Evolutionary conservation across 2,888 invertebrate species (phyloP), one percentile per base, ranked within the genome.

Genomic region (Scaptomyza parva): DNA sequence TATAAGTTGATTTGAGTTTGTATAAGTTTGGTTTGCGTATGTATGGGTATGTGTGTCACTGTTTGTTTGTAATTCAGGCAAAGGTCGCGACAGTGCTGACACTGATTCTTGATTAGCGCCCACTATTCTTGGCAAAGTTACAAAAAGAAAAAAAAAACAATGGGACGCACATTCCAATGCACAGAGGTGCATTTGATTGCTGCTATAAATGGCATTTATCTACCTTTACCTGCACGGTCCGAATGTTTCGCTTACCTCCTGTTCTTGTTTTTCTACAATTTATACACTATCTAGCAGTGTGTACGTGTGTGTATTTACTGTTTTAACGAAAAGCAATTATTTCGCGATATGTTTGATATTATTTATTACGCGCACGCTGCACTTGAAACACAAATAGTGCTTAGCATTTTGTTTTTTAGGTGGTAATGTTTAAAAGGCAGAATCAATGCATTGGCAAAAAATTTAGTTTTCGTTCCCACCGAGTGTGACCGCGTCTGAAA

Each of bases 41-140:
- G 64, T 62, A 43, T 35, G 52, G 58, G 57, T 73, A 63, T 79
- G 67, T 79, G 70, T 80, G 74, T 62, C 77, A 78, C 59, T 67
- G 62, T 67, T 82, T 76, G 81, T 72, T 81, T 77, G 85, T 78
- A 85, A 85, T 80, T 80, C 79, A 84, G 83, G 83, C 84, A 84
- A 84, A 84, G 84, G 84, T 84, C 84, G 84, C 83, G 77, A 69
- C 54, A 54, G 48, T 48, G 53, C 58, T 64, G 47, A 59, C 40
- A 62, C 40, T 70, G 55, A 58, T 69, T 60, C 47, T 59, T 54
- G 26, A 35, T 22, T 30, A 44, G 44, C 45, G 33, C 43, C 55
- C 30, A 58, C 20, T 64, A 26, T 37, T 54, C 40, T 44, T 41
- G 14, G 14, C 48, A 52, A 61, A 58, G 33, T 43, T 48, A 58